These are phyloP conservation scores for Chloroceryle inda DNA, from an alignment of 2,797 vertebrate species.

Conservation along the genomic window DNA sequence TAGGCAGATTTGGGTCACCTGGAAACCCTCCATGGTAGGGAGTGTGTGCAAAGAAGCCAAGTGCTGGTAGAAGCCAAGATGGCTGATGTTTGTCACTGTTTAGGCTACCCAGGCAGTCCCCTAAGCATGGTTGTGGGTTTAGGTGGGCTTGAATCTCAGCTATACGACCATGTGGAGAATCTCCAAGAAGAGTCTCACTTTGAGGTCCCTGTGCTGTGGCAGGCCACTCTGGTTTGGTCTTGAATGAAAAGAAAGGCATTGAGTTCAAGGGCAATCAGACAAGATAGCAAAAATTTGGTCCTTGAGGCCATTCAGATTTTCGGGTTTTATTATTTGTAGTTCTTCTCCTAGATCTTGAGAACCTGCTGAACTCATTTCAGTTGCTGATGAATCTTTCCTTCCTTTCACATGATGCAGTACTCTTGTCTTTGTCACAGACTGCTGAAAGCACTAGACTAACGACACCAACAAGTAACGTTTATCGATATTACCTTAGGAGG, in stretches of 20 bases:
- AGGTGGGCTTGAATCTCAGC: not conserved
- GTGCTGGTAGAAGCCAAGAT: not conserved
- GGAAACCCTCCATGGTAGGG: not conserved
- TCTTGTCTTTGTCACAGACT: not conserved
- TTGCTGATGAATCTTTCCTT: not conserved
- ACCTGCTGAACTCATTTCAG: not conserved
- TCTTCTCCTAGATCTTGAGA: not conserved
- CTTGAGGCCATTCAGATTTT: not conserved
- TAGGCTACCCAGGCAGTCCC: not conserved
- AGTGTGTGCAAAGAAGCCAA: accelerated
- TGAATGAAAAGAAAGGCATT: not conserved
- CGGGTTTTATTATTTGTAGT: accelerated
- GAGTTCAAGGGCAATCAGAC: not conserved
- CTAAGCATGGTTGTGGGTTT: not conserved
- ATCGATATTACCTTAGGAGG: conserved; percentile 27
- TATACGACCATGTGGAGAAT: not conserved
- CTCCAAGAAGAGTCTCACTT: accelerated
- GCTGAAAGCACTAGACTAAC: not conserved
- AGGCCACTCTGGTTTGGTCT: not conserved
- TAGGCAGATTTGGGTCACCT: not conserved
- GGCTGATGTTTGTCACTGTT: not conserved
- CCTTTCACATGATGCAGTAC: not conserved
- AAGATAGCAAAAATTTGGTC: not conserved
- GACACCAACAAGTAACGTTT: not conserved
- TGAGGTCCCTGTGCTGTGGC: not conserved